phyloP scores from a whole-genome alignment of 2,888 invertebrate species.

The Lasioglossum calceatum region DNA sequence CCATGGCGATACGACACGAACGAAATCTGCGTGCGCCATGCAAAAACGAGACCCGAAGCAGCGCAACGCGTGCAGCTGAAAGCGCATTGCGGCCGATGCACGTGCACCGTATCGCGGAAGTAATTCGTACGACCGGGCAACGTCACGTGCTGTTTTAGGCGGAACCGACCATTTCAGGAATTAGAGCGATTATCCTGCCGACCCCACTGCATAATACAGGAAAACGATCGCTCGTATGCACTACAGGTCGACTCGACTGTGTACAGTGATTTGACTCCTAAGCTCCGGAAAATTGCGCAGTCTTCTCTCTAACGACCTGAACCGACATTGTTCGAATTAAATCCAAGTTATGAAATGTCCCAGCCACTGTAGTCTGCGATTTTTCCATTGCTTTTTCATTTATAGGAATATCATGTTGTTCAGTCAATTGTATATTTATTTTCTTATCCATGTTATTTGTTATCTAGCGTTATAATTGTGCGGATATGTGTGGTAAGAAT shows the following conservation, averaged over 20 bases:
- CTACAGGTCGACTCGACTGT: constrained; percentile 22
- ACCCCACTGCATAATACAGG: background rate
- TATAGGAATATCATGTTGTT: too few relatives aligned
- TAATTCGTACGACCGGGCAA: constrained; percentile 28
- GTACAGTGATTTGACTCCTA: background rate
- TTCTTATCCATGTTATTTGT: too few relatives aligned
- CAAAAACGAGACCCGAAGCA: constrained; percentile 38
- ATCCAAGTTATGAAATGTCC: background rate
- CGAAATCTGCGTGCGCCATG: constrained; percentile 59
- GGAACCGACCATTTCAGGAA: constrained; percentile 47
- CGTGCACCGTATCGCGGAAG: constrained; percentile 51
- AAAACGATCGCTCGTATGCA: constrained; percentile 22
- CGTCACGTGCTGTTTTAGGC: constrained; percentile 47
- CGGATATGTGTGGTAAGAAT: too few relatives aligned
- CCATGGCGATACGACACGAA: constrained; percentile 38
- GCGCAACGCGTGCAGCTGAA: constrained; percentile 56
- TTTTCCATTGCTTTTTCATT: background rate
- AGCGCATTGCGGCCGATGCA: constrained; percentile 51
- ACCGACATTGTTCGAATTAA: background rate
- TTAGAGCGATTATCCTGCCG: constrained; percentile 28
- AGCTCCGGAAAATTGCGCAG: constrained; percentile 9
- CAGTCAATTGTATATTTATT: too few relatives aligned
- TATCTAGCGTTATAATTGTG: too few relatives aligned
- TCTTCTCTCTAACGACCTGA: background rate
- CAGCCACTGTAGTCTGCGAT: background rate